Evolutionary conservation across 2,888 invertebrate species (phyloP), one percentile per base, ranked within the genome.

Genomic region (Acrobasis repandana): DNA sequence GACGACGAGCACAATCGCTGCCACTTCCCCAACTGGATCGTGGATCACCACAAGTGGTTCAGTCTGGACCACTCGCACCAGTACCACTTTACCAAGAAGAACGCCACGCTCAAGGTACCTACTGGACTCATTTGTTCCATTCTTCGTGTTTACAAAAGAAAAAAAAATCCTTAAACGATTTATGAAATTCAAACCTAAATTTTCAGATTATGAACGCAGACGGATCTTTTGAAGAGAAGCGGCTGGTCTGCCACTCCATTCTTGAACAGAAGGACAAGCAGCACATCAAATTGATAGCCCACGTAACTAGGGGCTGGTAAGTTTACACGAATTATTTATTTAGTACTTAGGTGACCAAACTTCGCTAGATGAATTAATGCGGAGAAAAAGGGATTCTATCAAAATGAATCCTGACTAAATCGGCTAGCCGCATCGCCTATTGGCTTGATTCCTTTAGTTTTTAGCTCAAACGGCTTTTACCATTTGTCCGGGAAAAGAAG

Each of bases 31-130:
- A 80, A 92, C 11, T 97, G 96, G 96, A 94, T 96, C 65, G 95
- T 95, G 67, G 94, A 95, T 60, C 96, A 96, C 75, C 96, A 96
- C 84, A 95, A 95, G 70, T 97, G 96, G 97, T 94, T 95, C 82
- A 95, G 95, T 63, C 83, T 97, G 63, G 96, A 96, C 76, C 95
- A 95, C 72, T 91, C 93, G 20, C 94, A 94, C 76, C 94, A 94
- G 63, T 96, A 95, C 86, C 95, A 95, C 73, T 96, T 96, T 78
- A 95, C 95, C 15, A 95, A 94, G 64, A 94, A 94, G 71, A 96
- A 96, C 73, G 95, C 96, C 0, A 95, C 96, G 1, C 88, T 96
- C 60, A 94, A 94, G 88, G 93, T 94, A 74, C n/a, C n/a, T n/a
- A n/a, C n/a, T n/a, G n/a, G n/a, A n/a, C n/a, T n/a, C n/a, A n/a